Evolutionary conservation across 2,888 invertebrate genomes (phyloP).

Genomic region (Petrolisthes manimaculis): DNA sequence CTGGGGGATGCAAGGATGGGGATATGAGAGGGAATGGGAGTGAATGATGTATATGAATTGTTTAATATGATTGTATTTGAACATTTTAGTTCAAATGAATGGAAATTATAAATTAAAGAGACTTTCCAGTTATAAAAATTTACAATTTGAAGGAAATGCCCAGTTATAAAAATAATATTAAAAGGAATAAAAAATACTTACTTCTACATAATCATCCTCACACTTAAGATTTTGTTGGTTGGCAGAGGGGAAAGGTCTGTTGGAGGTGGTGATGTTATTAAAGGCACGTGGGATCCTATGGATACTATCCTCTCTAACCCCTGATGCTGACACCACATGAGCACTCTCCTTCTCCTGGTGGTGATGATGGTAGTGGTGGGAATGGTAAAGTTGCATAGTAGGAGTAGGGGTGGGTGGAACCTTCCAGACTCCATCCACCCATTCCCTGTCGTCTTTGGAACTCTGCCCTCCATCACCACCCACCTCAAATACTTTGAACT

Average conservation of each 20-base stretch:
- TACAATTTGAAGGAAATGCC: neutral
- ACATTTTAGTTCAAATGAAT: no score
- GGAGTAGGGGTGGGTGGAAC: neutral
- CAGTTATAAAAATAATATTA: neutral
- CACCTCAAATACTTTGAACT: slow-evolving; percentile 72
- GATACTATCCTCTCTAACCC: neutral
- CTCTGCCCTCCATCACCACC: slow-evolving; percentile 27
- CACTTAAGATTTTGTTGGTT: neutral
- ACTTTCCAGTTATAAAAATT: neutral
- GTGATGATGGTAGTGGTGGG: neutral
- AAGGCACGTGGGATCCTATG: neutral
- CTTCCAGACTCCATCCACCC: neutral
- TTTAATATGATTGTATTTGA: no score
- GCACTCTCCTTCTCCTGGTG: neutral
- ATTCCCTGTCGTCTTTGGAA: neutral
- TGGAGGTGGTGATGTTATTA: neutral
- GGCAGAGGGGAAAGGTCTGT: neutral
- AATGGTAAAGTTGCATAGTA: no score
- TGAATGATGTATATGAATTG: no score
- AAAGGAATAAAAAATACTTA: neutral
- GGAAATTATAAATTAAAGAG: no score
- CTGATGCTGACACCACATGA: neutral
- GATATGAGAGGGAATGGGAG: no score
- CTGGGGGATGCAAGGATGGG: no score
- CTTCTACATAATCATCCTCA: slow-evolving; percentile 49